Evolutionary conservation across 1,140 invertebrate species (phyloP).

Genomic region (Drosophila sproati): DNA sequence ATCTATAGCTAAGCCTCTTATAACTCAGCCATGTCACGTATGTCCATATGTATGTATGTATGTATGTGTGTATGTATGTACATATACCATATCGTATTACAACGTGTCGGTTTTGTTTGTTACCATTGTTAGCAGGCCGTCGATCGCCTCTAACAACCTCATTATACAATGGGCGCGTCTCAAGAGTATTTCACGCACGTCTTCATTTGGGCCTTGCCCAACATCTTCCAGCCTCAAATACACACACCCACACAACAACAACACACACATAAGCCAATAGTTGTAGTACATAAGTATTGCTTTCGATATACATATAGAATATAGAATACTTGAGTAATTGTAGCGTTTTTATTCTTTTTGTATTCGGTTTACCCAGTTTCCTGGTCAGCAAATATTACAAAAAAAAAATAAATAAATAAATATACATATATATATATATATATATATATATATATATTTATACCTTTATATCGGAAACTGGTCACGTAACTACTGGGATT

Average conservation of each 20-base stretch:
- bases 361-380: not conserved
- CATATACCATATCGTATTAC: conserved; percentile 14
- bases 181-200: conserved; percentile 65
- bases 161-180: conserved; percentile 37
- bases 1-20: conserved; percentile 28
- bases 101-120: conserved; percentile 1
- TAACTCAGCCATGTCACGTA: conserved; percentile 60
- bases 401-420: too few relatives aligned
- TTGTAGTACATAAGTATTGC: not conserved
- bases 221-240: conserved; percentile 22
- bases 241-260: not conserved
- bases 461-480: not conserved
- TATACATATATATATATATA: too few relatives aligned
- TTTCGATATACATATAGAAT: not conserved
- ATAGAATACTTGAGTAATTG: not conserved
- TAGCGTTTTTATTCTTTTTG: not conserved
- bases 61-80: conserved; percentile 7
- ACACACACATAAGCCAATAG: not conserved
- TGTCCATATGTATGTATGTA: not conserved
- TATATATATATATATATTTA: too few relatives aligned
- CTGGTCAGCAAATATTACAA: not conserved
- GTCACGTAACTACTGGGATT: conserved; percentile 5
- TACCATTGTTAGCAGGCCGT: conserved; percentile 8
- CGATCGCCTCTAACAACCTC: not conserved
- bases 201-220: conserved; percentile 37